Evolutionary conservation across 2,797 vertebrate genomes (phyloP).

Genomic region (Schizopygopsis pylzovi): DNA sequence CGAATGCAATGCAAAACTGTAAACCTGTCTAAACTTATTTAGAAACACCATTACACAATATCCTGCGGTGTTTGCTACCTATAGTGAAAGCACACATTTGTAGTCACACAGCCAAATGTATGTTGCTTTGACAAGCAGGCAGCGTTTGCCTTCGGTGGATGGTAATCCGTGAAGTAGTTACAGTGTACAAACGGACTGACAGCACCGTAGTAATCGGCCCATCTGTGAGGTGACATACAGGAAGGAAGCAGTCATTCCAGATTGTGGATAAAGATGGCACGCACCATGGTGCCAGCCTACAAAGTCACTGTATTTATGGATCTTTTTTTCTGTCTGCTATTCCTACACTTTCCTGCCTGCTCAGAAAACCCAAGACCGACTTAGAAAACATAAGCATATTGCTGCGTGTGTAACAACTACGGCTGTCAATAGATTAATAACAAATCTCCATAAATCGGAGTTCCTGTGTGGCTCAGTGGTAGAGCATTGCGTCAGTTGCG

Average conservation of each 20-base stretch:
- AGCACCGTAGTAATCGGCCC: conserved; percentile 60
- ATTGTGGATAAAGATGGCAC: conserved; percentile 63
- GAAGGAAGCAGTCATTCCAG: conserved; percentile 60
- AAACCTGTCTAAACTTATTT: background rate
- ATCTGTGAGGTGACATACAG: conserved; percentile 64
- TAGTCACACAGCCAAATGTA: conserved; percentile 16
- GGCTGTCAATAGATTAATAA: background rate
- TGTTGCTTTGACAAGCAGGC: conserved; percentile 20
- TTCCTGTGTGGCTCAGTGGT: too few relatives aligned
- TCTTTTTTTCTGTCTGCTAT: conserved; percentile 64
- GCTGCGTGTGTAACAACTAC: conserved; percentile 53
- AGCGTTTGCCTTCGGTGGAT: conserved; percentile 50
- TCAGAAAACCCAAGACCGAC: conserved; percentile 46
- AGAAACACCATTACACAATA: background rate
- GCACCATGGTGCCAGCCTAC: conserved; percentile 58
- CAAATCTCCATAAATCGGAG: background rate
- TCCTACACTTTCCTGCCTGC: conserved; percentile 56
- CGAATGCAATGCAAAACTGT: background rate
- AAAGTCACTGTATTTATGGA: conserved; percentile 58
- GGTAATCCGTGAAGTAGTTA: conserved; percentile 55
- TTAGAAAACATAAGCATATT: conserved; percentile 51
- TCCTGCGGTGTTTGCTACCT: too few relatives aligned
- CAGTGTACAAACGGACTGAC: conserved; percentile 62
- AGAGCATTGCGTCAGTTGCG: too few relatives aligned
- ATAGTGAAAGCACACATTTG: background rate